Conservation (phyloP, 2,797 vertebrate genomes). For the Scleropages formosus region DNA sequence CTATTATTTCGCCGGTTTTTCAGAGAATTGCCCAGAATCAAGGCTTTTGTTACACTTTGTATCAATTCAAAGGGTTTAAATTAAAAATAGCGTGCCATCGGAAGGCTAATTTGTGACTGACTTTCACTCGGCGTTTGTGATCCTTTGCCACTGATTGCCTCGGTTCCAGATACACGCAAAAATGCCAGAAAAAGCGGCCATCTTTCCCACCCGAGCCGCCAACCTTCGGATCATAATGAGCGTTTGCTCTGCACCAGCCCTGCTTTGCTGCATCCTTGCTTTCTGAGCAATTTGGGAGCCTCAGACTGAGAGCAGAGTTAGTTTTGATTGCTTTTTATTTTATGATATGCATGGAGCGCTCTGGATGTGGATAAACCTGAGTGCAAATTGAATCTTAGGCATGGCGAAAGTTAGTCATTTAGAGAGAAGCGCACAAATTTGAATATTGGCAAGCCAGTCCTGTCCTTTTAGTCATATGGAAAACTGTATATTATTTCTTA, state of each 20-base stretch:
- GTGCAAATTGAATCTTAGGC: conserved; percentile 25
- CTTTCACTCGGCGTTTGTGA: conserved; percentile 59
- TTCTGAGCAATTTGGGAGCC: conserved; percentile 19
- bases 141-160: conserved; percentile 23
- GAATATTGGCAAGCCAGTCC: not conserved
- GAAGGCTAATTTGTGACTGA: conserved; percentile 52
- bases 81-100: conserved; percentile 54
- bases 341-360: not conserved
- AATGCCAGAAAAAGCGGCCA: conserved; percentile 58
- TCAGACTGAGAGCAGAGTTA: conserved; percentile 20
- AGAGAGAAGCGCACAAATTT: conserved; percentile 5
- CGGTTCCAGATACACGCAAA: conserved; percentile 29
- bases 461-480: not conserved
- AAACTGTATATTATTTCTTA: not conserved
- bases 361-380: not conserved
- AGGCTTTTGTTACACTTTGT: conserved; percentile 15
- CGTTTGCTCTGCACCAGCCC: conserved; percentile 45
- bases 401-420: conserved; percentile 20
- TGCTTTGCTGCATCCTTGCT: conserved; percentile 36
- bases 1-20: conserved; percentile 71
- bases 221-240: conserved; percentile 59
- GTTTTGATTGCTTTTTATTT: conserved; percentile 19
- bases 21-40: conserved; percentile 59
- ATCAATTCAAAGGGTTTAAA: conserved; percentile 56
- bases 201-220: conserved; percentile 55